Evolutionary conservation across 2,888 invertebrate genomes (phyloP).

Genomic region (Drepana falcataria): DNA sequence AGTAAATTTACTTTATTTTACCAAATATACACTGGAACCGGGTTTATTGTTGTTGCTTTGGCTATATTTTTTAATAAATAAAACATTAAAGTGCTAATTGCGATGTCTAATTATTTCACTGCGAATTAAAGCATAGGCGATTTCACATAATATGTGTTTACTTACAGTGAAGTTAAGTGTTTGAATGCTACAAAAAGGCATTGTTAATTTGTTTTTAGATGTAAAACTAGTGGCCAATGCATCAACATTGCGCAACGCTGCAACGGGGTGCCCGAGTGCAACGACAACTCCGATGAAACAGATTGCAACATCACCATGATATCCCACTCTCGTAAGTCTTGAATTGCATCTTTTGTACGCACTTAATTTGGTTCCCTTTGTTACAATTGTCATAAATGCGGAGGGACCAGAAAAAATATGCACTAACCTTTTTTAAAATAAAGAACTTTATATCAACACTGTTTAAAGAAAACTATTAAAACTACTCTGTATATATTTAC

Average conservation of each 20-base stretch:
- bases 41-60: too few relatives aligned
- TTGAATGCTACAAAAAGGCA: constrained; percentile 8
- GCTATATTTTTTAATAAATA: too few relatives aligned
- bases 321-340: constrained; percentile 33
- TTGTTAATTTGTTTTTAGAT: constrained; percentile 45
- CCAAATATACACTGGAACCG: too few relatives aligned
- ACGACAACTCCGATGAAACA: constrained; percentile 77
- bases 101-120: background rate
- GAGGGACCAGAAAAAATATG: too few relatives aligned
- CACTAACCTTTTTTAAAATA: too few relatives aligned
- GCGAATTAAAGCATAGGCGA: constrained; percentile 11
- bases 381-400: too few relatives aligned
- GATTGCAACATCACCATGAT: constrained; percentile 63
- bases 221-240: constrained; percentile 70
- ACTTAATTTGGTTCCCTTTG: too few relatives aligned
- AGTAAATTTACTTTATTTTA: constrained; percentile 3
- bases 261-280: constrained; percentile 78
- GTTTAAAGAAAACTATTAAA: too few relatives aligned
- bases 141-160: constrained; percentile 8
- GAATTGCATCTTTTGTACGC: background rate
- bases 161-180: background rate
- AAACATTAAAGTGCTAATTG: background rate
- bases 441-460: too few relatives aligned
- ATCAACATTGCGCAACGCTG: constrained; percentile 65
- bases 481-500: too few relatives aligned